phyloP scores from a whole-genome alignment of 2,797 vertebrate species.

The Pseudochirops corinnae region DNA sequence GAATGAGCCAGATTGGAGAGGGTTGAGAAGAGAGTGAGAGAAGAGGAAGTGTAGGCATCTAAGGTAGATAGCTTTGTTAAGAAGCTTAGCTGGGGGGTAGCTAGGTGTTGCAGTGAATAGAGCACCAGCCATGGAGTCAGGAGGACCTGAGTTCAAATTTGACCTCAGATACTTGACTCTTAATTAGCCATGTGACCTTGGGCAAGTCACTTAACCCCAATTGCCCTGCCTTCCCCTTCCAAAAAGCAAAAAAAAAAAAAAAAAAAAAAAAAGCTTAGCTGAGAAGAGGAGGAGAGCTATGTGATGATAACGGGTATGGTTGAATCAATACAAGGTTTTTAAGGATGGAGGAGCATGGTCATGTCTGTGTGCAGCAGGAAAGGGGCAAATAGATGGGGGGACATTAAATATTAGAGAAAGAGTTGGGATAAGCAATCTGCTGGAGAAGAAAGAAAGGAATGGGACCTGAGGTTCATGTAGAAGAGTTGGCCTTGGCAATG shows the following conservation, averaged over 20 bases:
- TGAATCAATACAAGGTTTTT: constrained; percentile 13
- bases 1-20: neutral
- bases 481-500: too few species aligned
- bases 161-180: too few species aligned
- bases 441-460: constrained; percentile 12
- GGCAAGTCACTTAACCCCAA: too few species aligned
- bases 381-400: neutral
- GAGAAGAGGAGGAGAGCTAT: neutral
- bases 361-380: constrained; percentile 7
- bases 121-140: too few species aligned
- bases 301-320: neutral
- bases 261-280: neutral
- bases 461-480: neutral
- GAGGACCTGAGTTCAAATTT: too few species aligned
- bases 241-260: too few species aligned
- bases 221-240: too few species aligned
- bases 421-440: neutral
- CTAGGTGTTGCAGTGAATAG: too few species aligned
- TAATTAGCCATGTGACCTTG: too few species aligned
- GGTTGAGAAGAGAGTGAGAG: neutral
- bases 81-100: neutral
- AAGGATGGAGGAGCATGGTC: constrained; percentile 3
- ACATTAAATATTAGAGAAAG: constrained; percentile 2
- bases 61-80: neutral
- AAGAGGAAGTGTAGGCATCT: neutral